Evolutionary conservation across 2,888 invertebrate genomes (phyloP), one percentile per base, ranked within the genome.

Genomic region (Apantesis nais): DNA sequence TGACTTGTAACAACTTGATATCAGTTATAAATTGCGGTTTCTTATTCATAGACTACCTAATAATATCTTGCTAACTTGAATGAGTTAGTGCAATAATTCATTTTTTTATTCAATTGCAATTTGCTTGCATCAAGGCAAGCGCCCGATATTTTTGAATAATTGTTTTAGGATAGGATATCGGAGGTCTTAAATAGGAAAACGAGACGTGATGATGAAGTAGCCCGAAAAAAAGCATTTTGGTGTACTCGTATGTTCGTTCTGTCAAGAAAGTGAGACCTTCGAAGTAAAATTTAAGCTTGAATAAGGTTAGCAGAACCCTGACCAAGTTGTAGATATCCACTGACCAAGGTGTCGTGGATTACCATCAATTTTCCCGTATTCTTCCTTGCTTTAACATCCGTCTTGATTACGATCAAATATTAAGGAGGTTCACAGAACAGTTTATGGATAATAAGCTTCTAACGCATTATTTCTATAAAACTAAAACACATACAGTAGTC

Each of bases 21-120:
- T 68, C 37, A 70, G 64, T 63, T 78, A 68, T 62, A 68, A 66
- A 67, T 62, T 78, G 81, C 39, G 78, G 78, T 79, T 76, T 78
- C 73, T 74, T 78, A 78, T 78, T 73, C 71, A 74, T 37, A 72
- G 69, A 61, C 60, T 62, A 62, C 37, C 67, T 78, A 73, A 71
- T 62, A 63, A 63, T 66, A 70, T 19, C 29, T 22, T 29, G 52
- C 39, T 39, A 29, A 34, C 25, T 61, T 29, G 37, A 62, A 62
- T 52, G 55, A 14, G 55, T 16, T 52, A 55, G 9, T 52, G n/a
- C 48, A 52, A 52, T 22, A 22, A n/a, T 5, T 22, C 48, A 9
- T n/a, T 52, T 52, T 52, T 52, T 52, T n/a, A 52, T 52, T n/a
- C 22, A 52, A 52, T 9, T 52, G n/a, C 11, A 52, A 0, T 52